A percentile compares a stretch with the other conserved stretches of the same genome.
Conservation (phyloP, 2,888 invertebrate species). For the Mamestra brassicae region DNA sequence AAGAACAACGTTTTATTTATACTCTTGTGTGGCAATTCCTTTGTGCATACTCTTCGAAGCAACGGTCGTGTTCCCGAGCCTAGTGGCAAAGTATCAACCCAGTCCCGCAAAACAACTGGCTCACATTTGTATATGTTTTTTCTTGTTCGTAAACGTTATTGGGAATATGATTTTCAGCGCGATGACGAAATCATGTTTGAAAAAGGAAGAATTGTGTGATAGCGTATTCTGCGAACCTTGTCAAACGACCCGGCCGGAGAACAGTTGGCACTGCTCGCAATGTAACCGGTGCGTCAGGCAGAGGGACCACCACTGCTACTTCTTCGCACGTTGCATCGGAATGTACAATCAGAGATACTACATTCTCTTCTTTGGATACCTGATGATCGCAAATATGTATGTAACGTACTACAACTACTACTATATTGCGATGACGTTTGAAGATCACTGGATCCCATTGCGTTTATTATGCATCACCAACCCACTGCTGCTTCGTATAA, state of each 20-base stretch:
- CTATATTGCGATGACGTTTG: conserved; percentile 89
- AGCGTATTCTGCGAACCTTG: conserved; percentile 93
- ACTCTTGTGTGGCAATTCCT: conserved; percentile 74
- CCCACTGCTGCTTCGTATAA: conserved; percentile 70
- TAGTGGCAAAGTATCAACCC: conserved; percentile 68
- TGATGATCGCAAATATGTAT: conserved; percentile 93
- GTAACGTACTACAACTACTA: conserved; percentile 92
- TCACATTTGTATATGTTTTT: conserved; percentile 70
- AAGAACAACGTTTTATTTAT: conserved; percentile 62
- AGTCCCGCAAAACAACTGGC: conserved; percentile 68
- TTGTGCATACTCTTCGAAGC: conserved; percentile 77
- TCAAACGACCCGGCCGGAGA: conserved; percentile 92
- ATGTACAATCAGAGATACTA: conserved; percentile 95
- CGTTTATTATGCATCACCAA: conserved; percentile 69
- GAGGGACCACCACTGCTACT: conserved; percentile 96
- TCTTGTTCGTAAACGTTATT: conserved; percentile 77
- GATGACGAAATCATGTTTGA: conserved; percentile 73
- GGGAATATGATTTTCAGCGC: conserved; percentile 81
- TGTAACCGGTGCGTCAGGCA: conserved; percentile 95
- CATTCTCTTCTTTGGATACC: conserved; percentile 93
- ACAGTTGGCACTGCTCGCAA: conserved; percentile 96
- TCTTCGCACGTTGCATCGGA: conserved; percentile 96
- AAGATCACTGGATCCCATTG: conserved; percentile 66
- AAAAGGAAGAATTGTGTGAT: conserved; percentile 42
- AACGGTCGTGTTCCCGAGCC: conserved; percentile 72